Evolutionary conservation across 2,113 vertebrate species (phyloP).

Genomic region (Mirounga angustirostris): DNA sequence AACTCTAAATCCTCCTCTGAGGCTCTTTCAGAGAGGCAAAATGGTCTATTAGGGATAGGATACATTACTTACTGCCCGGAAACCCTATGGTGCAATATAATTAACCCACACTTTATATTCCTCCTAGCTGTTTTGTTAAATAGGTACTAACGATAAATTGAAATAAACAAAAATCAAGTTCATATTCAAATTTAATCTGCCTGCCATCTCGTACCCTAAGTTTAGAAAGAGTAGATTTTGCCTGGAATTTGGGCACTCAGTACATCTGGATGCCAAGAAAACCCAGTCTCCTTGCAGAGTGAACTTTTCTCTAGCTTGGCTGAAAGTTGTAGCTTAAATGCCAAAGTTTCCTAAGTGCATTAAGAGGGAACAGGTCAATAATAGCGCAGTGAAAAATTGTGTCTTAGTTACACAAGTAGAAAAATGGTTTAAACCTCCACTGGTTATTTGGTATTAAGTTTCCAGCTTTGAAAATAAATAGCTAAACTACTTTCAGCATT

Average conservation of each 20-base stretch:
- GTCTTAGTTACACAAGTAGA: slow-evolving; percentile 71
- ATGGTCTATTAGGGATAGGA: background rate
- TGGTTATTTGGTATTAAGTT: slow-evolving; percentile 80
- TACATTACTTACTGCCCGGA: background rate
- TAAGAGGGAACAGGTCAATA: slow-evolving; percentile 68
- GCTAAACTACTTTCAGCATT: slow-evolving; percentile 82
- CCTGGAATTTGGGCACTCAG: background rate
- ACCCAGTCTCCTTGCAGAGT: background rate
- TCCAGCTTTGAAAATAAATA: slow-evolving; percentile 84
- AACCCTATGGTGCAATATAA: background rate
- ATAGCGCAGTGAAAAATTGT: slow-evolving; percentile 60
- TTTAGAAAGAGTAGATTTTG: background rate
- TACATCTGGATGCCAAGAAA: slow-evolving; percentile 27
- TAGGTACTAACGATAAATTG: slow-evolving; percentile 1
- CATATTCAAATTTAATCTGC: background rate
- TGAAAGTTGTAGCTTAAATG: slow-evolving; percentile 31
- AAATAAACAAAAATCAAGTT: background rate
- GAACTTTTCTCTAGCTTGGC: background rate
- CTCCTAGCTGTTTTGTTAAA: background rate
- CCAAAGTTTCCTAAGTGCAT: slow-evolving; percentile 59
- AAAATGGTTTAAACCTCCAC: slow-evolving; percentile 74
- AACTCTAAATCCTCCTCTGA: background rate
- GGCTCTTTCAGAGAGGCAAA: background rate
- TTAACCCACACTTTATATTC: background rate
- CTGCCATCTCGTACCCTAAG: background rate